These are phyloP conservation scores for Gallinago jamesoni DNA, from an alignment of 2,113 vertebrate genomes.

Conservation along the genomic window DNA sequence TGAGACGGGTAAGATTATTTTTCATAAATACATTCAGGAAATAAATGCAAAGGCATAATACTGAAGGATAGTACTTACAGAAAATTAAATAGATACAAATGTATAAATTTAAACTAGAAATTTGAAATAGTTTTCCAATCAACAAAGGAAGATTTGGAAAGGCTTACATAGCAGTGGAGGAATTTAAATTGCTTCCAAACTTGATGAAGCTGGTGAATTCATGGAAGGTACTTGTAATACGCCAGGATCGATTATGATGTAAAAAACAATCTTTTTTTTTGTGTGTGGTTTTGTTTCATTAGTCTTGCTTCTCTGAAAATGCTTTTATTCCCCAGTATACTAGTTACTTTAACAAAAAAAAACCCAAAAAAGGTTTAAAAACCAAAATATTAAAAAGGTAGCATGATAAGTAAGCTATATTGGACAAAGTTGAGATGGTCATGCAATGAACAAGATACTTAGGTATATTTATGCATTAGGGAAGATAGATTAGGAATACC, in stretches of 20 bases:
- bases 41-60: not conserved
- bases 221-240: not conserved
- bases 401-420: not conserved
- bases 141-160: constrained; percentile 5
- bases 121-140: not conserved
- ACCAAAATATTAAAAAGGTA: not conserved
- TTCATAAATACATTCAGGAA: constrained; percentile 12
- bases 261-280: not conserved
- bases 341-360: not conserved
- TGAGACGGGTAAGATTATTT: constrained; percentile 24
- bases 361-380: not conserved
- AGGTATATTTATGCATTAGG: not conserved
- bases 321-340: not conserved
- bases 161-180: not conserved
- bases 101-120: not conserved
- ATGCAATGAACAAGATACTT: not conserved
- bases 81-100: constrained; percentile 17
- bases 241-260: not conserved
- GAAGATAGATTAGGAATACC: not conserved
- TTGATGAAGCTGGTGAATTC: not conserved
- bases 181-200: constrained; percentile 4
- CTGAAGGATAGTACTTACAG: not conserved
- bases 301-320: not conserved
- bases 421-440: not conserved
- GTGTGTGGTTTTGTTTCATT: not conserved